A percentile compares a stretch with the other conserved stretches of the same genome.
Evolutionary conservation across 2,113 vertebrate genomes (phyloP).

Genomic region (Scatophagus argus): DNA sequence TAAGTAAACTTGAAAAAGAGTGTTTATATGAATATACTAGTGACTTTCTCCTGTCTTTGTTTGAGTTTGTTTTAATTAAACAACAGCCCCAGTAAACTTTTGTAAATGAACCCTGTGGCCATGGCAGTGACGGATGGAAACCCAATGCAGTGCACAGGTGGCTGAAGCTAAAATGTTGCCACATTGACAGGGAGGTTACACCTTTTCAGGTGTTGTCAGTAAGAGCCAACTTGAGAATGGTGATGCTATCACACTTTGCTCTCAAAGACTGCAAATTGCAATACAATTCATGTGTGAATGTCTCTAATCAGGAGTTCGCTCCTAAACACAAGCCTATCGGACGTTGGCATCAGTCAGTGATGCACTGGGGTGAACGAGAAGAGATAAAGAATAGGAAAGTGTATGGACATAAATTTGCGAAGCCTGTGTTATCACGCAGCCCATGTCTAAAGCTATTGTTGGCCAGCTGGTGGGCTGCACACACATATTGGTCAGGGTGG

Average conservation of each 20-base stretch:
- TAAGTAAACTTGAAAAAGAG: constrained; percentile 41
- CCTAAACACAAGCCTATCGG: constrained; percentile 63
- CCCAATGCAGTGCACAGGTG: not conserved
- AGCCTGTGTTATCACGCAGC: constrained; percentile 29
- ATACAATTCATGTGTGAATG: constrained; percentile 54
- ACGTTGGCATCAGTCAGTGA: constrained; percentile 21
- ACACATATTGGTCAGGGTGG: constrained; percentile 41
- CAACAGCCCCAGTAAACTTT: constrained; percentile 20
- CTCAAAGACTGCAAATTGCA: constrained; percentile 54
- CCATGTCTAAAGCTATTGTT: constrained; percentile 45
- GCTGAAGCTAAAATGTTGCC: constrained; percentile 3
- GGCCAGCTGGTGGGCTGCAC: constrained; percentile 19
- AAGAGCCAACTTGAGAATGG: not conserved
- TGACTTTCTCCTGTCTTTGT: constrained; percentile 45
- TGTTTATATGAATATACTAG: not conserved
- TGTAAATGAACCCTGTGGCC: not conserved
- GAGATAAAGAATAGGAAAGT: constrained; percentile 47
- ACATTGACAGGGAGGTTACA: constrained; percentile 50
- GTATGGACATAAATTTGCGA: constrained; percentile 3
- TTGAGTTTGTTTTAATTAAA: constrained; percentile 25
- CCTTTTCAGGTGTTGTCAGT: constrained; percentile 39
- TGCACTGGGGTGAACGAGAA: not conserved
- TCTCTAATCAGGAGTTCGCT: constrained; percentile 46
- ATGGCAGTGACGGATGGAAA: constrained; percentile 42
- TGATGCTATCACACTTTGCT: constrained; percentile 48